Base-by-base conservation (phyloP, 2,888 invertebrate genomes). In the Chloroclystis v-ata region DNA sequence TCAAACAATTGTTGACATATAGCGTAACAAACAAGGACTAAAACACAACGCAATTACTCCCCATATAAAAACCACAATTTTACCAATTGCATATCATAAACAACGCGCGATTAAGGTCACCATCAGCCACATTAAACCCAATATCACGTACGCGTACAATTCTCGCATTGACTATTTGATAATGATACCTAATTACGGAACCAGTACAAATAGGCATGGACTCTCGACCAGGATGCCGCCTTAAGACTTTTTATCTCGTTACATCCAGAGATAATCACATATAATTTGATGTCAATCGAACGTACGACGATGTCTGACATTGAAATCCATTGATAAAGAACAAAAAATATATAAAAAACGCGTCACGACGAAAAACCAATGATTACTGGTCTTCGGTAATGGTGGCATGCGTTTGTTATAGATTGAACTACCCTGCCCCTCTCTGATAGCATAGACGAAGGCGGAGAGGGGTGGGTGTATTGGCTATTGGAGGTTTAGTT, bases 311-410 rank as follows among this genome's bases (percentile, higher is more conserved):
- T 80, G 76, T 77, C 80, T 81, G 83, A 82, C 82, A 79, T 81
- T 79, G 80, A 77, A 72, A 75, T 69, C 65, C 66, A 70, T 72
- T 58, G 63, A 67, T 62, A 64, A 68, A 59, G 54, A 60, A 52
- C 58, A 61, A 65, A 70, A 69, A 75, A 71, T 51, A 66, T 61
- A 78, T 77, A 76, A 73, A 82, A 77, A 62, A 78, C 64, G 54
- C 72, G 70, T 75, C 76, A 78, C 75, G 72, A 80, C 69, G 75
- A 72, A 78, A 77, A 79, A 74, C 73, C 72, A 76, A 75, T 82
- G 82, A 83, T 84, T 84, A 84, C 76, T 81, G 69, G 73, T 76
- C 74, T 78, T 71, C 75, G 79, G 80, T 82, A 82, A 83, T 81
- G 67, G 72, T 69, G 61, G 49, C 59, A 47, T 57, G 54, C 56